Conservation (phyloP, 1,140 invertebrate genomes). For the Drosophila littoralis region DNA sequence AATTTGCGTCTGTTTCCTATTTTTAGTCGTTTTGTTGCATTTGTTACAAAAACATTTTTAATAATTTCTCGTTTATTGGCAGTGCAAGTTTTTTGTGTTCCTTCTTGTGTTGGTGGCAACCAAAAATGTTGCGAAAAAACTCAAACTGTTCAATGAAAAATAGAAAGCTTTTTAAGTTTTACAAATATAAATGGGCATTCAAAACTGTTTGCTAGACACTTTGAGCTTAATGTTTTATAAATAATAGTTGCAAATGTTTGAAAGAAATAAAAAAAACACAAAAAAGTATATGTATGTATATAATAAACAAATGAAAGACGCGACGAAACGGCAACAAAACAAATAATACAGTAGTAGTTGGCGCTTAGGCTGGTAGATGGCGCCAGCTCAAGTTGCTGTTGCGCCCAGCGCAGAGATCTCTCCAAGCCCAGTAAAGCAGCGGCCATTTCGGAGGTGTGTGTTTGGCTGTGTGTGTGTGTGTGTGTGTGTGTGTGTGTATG, state of each 20-base stretch:
- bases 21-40: not conserved
- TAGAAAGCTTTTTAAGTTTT: not conserved
- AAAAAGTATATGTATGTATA: not conserved
- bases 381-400: slow-evolving; percentile 19
- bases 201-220: not conserved
- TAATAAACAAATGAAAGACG: not conserved
- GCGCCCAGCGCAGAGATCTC: slow-evolving; percentile 65
- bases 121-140: slow-evolving; percentile 31
- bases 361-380: not conserved
- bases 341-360: not conserved
- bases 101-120: slow-evolving; percentile 21
- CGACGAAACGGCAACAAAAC: not conserved
- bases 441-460: slow-evolving; percentile 3
- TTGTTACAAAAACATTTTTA: slow-evolving; percentile 35
- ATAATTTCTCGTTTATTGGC: slow-evolving; percentile 58
- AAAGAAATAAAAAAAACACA: not conserved
- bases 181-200: not conserved
- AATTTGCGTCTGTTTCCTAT: slow-evolving; percentile 23
- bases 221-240: not conserved
- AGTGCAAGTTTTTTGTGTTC: slow-evolving; percentile 68
- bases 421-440: slow-evolving; percentile 26
- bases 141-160: slow-evolving; percentile 19
- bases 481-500: slow-evolving; percentile 5
- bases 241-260: not conserved
- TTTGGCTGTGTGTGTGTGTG: not conserved